Evolutionary conservation across 2,888 invertebrate genomes (phyloP).

Genomic region (Tetrapedia diversipes): DNA sequence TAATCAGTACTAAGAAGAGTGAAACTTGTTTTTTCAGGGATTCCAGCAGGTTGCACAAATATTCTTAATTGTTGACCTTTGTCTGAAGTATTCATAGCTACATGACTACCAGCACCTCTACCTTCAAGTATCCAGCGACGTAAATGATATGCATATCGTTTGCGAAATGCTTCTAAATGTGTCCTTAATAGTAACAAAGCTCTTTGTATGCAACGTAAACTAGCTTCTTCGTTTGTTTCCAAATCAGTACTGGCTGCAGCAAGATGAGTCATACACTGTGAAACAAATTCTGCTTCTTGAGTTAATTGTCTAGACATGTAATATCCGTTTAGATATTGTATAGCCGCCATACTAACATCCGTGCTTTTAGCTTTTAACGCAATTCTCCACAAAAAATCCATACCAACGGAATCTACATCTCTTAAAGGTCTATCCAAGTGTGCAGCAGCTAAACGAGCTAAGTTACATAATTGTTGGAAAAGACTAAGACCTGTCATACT

Average conservation of each 20-base stretch:
- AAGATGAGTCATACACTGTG: slow-evolving; percentile 96
- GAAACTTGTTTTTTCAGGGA: slow-evolving; percentile 92
- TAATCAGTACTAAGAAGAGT: slow-evolving; percentile 93
- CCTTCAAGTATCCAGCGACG: slow-evolving; percentile 95
- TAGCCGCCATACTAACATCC: slow-evolving; percentile 97
- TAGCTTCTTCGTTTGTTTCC: slow-evolving; percentile 87
- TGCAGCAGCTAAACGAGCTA: slow-evolving; percentile 92
- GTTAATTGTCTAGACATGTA: slow-evolving; percentile 96
- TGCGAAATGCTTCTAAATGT: slow-evolving; percentile 95
- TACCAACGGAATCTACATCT: slow-evolving; percentile 88
- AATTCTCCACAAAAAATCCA: slow-evolving; percentile 97
- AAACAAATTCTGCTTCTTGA: slow-evolving; percentile 96
- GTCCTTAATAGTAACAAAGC: slow-evolving; percentile 94
- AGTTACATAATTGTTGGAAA: slow-evolving; percentile 95
- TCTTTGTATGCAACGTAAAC: slow-evolving; percentile 94
- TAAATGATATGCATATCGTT: slow-evolving; percentile 94
- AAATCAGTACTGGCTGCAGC: slow-evolving; percentile 92
- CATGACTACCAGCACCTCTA: slow-evolving; percentile 90
- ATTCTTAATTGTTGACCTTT: slow-evolving; percentile 89
- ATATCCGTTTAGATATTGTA: slow-evolving; percentile 96
- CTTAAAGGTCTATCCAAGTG: slow-evolving; percentile 83
- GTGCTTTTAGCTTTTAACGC: slow-evolving; percentile 95
- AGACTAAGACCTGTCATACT: slow-evolving; percentile 95
- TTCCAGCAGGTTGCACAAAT: slow-evolving; percentile 94
- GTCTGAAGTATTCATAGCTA: slow-evolving; percentile 86